Evolutionary conservation across 2,888 invertebrate genomes (phyloP), one percentile per base, ranked within the genome.

Genomic region (Trachelus stipa): DNA sequence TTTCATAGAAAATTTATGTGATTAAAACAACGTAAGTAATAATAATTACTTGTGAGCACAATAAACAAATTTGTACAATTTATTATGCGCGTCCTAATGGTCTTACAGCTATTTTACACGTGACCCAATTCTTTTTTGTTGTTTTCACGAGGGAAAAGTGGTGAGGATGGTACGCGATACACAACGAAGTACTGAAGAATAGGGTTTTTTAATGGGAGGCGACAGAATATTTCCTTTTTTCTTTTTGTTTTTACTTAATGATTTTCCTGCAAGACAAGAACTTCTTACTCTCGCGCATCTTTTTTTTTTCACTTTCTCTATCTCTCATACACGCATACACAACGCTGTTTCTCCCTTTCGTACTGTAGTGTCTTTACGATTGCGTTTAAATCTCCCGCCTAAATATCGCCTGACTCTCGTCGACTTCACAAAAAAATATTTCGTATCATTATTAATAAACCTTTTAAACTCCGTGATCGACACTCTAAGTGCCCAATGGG

Each of bases 61-160:
- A 89, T 90, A 90, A 90, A 89, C 88, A 89, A 89, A 88, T 90
- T 90, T 90, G 89, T 90, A 90, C 90, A 90, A 88, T 89, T 89
- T 88, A 90, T 90, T 90, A 90, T 90, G 90, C 90, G 88, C 87
- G 83, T 87, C 82, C 88, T 87, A 87, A 82, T 88, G 85, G 81
- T 87, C 86, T 87, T 88, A 87, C 68, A 75, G 81, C 83, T 87
- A 86, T 81, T 78, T 79, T 82, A 84, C 81, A 83, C 78, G 84
- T 81, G 85, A 87, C 81, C 82, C 81, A 56, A 56, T 56, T 56
- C 15, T 56, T 56, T 56, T 79, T 83, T 77, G 75, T 78, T 68
- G 68, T 40, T 40, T 40, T 40, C 15, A 23, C 69, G 79, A 77
- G 77, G 73, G 68, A 73, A 12, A 79, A 79, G 77, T 76, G 56